Evolutionary conservation across 2,888 invertebrate species (phyloP).

Genomic region (Gastrophysa polygoni): DNA sequence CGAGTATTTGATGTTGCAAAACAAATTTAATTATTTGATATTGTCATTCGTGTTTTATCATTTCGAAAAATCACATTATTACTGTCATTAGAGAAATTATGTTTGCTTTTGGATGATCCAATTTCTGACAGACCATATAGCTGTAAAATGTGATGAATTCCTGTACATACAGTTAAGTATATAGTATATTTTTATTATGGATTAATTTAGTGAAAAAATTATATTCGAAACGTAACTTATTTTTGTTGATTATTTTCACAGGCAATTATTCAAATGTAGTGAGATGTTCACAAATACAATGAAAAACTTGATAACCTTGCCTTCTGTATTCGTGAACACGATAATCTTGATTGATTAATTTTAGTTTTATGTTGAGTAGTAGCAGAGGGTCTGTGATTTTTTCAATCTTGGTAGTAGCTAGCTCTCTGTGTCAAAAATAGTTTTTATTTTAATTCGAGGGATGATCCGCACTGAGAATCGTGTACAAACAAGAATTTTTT

Average conservation of each 20-base stretch:
- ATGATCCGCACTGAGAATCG: background rate
- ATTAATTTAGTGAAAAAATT: slow-evolving; percentile 41
- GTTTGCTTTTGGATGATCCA: background rate
- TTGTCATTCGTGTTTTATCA: slow-evolving; percentile 30
- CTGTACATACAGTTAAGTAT: slow-evolving; percentile 38
- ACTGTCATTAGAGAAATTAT: background rate
- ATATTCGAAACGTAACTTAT: slow-evolving; percentile 37
- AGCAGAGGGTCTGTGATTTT: slow-evolving; percentile 32
- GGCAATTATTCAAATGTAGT: slow-evolving; percentile 26
- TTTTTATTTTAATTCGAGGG: slow-evolving; percentile 6
- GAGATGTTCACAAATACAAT: background rate
- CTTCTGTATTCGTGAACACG: slow-evolving; percentile 5
- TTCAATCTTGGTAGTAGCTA: slow-evolving; percentile 20
- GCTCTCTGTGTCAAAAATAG: slow-evolving; percentile 27
- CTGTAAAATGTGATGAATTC: slow-evolving; percentile 39
- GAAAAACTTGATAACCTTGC: background rate
- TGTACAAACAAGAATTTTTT: background rate
- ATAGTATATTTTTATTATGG: slow-evolving; percentile 44
- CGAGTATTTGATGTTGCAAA: slow-evolving; percentile 37
- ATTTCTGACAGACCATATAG: background rate
- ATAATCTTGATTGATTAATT: background rate
- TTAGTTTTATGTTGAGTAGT: slow-evolving; percentile 2
- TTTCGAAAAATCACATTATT: slow-evolving; percentile 28
- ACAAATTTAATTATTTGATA: slow-evolving; percentile 24
- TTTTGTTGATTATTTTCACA: slow-evolving; percentile 39